Base-by-base conservation (phyloP, 2,113 vertebrate species). In the Ciconia stormi region DNA sequence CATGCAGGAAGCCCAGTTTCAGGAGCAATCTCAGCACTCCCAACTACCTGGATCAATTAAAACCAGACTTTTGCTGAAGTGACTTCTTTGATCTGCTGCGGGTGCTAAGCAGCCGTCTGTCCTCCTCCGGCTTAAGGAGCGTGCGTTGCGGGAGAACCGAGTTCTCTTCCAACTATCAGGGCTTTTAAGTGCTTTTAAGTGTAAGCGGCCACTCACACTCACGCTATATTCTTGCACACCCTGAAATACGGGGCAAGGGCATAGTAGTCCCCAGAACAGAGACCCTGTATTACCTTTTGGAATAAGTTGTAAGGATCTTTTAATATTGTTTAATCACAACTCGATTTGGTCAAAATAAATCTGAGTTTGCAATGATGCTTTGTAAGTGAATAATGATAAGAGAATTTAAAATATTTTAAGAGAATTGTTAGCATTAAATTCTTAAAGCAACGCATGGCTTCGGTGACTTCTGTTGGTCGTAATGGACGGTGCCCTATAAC, bases 1-100 rank as follows among this genome's bases (percentile, higher is more conserved):
- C 34, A 2, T 30, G 63, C 86, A 79, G 92, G 95, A 87, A 89
- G 82, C 52, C 66, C 56, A 2, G 29, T 18, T 70, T 55, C 58
- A n/a, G 83, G 59, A 88, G 90, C 95, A 67, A 7, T 19, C 82
- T 92, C 92, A 82, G 95, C 86, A 63, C 76, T 91, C 63, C 63
- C 38, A 11, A 2, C 84, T 70, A 38, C 71, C 70, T 18, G 36
- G 82, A 83, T 95, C 92, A 79, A 73, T 85, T 29, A 36, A 44
- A 62, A 10, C 47, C 85, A 79, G 92, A 52, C 65, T 90, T 73
- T 7, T 89, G 92, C 92, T 92, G 81, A 82, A 78, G 81, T 30
- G 30, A 59, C 55, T 63, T 34, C 71, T 88, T 79, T 80, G 78
- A 36, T 74, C 49, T 87, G 66, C 78, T 63, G 38, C 30, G 53